These are phyloP conservation scores for Pampus argenteus DNA, from an alignment of 2,797 vertebrate species.

Conservation along the genomic window DNA sequence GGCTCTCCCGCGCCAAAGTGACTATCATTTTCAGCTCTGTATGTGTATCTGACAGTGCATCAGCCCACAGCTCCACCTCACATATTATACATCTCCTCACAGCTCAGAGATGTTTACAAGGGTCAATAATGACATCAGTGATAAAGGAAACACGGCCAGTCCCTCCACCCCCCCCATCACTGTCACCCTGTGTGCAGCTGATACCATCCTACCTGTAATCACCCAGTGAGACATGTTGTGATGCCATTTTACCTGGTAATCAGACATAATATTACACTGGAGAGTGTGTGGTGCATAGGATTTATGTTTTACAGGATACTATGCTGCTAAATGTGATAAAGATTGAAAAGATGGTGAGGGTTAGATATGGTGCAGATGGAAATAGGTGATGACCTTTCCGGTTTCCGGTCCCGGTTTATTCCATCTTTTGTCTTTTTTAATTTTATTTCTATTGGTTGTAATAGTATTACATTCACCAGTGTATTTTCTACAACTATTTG, in stretches of 20 bases:
- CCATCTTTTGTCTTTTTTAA: not conserved
- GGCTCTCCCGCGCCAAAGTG: conserved; percentile 54
- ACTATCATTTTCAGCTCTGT: conserved; percentile 70
- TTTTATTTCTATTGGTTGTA: not conserved
- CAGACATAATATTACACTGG: conserved; percentile 51
- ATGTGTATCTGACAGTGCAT: conserved; percentile 72
- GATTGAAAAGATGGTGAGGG: conserved; percentile 13
- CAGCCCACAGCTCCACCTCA: conserved; percentile 59
- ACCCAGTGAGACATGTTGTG: conserved; percentile 37
- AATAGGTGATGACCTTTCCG: not conserved
- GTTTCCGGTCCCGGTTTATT: not conserved
- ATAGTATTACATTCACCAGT: not conserved
- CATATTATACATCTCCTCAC: conserved; percentile 57
- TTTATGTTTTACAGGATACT: conserved; percentile 21
- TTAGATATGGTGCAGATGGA: conserved; percentile 13
- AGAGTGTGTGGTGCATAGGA: conserved; percentile 13
- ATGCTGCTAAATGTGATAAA: conserved; percentile 23
- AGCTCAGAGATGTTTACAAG: conserved; percentile 66
- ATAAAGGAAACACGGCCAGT: conserved; percentile 59
- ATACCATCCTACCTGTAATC: conserved; percentile 58
- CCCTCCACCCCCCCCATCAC: not conserved
- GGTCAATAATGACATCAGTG: conserved; percentile 73
- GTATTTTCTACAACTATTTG: not conserved
- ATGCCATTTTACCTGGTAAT: conserved; percentile 58
- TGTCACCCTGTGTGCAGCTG: conserved; percentile 32